Base-by-base conservation (phyloP, 92 coral and sea anemone genomes). In the Porites evermanni region DNA sequence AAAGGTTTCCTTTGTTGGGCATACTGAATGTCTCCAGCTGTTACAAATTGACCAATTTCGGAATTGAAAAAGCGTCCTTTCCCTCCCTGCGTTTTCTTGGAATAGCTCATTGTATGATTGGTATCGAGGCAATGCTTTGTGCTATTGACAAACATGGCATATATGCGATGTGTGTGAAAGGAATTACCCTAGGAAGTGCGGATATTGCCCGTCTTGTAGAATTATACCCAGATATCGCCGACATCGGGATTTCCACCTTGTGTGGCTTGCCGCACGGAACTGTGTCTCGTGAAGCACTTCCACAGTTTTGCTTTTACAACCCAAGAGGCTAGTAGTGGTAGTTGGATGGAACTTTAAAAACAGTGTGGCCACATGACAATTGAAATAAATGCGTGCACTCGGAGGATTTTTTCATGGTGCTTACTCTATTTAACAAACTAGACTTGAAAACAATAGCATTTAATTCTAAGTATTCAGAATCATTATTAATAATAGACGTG, bases 1-100 rank as follows among this genome's bases (percentile, higher is more conserved):
- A 54, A 54, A 54, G 66, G 32, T 17, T 75, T 75, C 51, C 79
- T 19, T 12, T n/a, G 18, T 75, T 75, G 24, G 79, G 79, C 79
- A 75, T 75, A 53, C 10, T 58, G 17, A 72, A 75, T 53, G 64
- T 75, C 16, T 75, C 79, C 50, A 75, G 79, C 23, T 75, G 79
- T 56, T n/a, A 54, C 26, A 75, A 75, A 5, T 56, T 75, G 79
- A 54, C 13, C 8, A n/a, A 75, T 56, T 17, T 56, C 11, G 79
- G 18, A 75, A 58, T 75, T n/a, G 65, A 54, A 75, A 58, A 5
- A 23, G 51, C 79, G 29, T 75, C 79, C 18, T 26, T 75, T 24
- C 79, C 16, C 12, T 75, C 67, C 29, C 24, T 75, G 66, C 67
- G 66, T 21, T 56, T 53, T 56, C 66, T 53, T 19, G 79, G n/a